Evolutionary conservation across 2,888 invertebrate species (phyloP).

Genomic region (Phyllotreta striolata): DNA sequence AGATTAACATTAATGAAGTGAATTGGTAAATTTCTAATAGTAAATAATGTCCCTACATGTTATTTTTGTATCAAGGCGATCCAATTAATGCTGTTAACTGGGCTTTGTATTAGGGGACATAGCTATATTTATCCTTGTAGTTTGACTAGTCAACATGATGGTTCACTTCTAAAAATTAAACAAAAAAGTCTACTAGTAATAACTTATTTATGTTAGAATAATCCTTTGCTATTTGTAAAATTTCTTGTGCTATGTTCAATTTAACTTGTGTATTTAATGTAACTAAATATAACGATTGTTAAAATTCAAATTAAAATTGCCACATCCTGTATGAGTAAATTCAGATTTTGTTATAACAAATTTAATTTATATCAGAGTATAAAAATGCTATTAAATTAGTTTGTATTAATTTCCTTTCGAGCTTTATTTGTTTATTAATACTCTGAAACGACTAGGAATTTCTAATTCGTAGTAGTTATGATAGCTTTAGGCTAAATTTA

Average conservation of each 20-base stretch:
- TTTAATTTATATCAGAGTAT: too few relatives aligned
- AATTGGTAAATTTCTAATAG: conserved; percentile 37
- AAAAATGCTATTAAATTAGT: too few relatives aligned
- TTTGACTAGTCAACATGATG: neutral
- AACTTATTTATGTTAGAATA: conserved; percentile 1
- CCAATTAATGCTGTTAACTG: conserved; percentile 24
- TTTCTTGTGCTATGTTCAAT: neutral
- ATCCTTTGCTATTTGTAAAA: neutral
- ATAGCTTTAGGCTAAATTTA: conserved; percentile 10
- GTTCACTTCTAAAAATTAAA: conserved; percentile 3
- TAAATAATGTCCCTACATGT: conserved; percentile 37
- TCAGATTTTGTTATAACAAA: too few relatives aligned
- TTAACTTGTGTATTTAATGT: too few relatives aligned
- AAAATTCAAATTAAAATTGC: too few relatives aligned
- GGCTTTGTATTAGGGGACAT: conserved; percentile 22
- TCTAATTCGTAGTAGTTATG: neutral
- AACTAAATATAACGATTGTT: too few relatives aligned
- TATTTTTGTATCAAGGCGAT: conserved; percentile 35
- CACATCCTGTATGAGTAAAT: too few relatives aligned
- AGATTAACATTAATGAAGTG: conserved; percentile 37
- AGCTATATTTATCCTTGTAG: conserved; percentile 10
- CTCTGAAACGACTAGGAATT: neutral
- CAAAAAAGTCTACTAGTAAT: neutral
- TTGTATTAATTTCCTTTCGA: too few relatives aligned
- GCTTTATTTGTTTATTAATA: neutral